A percentile compares a stretch with the other conserved stretches of the same genome.
These are phyloP conservation scores for Psephotus haematonotus DNA, from an alignment of 2,113 vertebrate species.

Conservation along the genomic window DNA sequence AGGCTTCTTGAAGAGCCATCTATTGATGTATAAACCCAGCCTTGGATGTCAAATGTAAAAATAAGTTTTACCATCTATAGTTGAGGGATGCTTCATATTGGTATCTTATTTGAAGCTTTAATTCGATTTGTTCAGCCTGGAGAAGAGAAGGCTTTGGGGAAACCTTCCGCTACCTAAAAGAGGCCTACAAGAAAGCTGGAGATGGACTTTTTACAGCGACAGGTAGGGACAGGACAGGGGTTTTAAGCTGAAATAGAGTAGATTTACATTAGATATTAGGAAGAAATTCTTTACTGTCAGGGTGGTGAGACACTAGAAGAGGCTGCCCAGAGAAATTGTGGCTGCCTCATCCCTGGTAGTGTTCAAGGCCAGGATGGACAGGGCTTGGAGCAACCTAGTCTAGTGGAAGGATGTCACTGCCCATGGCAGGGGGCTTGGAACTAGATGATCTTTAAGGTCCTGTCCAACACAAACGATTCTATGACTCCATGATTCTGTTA, in stretches of 20 bases:
- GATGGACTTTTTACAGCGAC: neutral
- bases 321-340: neutral
- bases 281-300: neutral
- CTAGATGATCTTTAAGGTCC: neutral
- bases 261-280: neutral
- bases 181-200: neutral
- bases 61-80: neutral
- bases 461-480: neutral
- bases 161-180: neutral
- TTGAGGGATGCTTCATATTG: neutral
- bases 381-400: neutral
- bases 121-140: neutral
- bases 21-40: neutral
- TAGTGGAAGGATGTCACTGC: neutral
- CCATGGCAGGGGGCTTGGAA: neutral
- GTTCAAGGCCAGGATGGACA: neutral
- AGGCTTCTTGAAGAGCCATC: neutral
- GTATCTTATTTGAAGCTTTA: neutral
- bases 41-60: neutral
- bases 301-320: neutral
- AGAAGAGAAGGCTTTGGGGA: neutral
- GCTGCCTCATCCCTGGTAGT: neutral
- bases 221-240: neutral
- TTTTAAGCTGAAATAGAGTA: neutral
- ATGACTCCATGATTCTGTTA: neutral